A percentile compares a stretch with the other conserved stretches of the same genome.
These are phyloP conservation scores for Chrysotoxum bicinctum DNA, from an alignment of 2,888 invertebrate species.

Conservation along the genomic window DNA sequence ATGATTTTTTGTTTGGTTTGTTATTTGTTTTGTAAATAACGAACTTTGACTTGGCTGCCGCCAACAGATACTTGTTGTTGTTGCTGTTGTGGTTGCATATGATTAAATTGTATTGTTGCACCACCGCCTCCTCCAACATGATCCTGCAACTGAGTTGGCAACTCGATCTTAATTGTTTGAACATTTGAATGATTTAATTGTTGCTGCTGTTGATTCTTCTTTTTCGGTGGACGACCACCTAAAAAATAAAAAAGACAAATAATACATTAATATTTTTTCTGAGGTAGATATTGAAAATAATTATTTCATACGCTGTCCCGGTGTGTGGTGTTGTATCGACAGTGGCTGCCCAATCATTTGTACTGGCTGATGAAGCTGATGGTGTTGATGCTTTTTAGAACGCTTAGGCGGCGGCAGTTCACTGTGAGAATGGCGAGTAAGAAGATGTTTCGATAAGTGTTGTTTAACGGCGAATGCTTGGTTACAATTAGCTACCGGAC, in stretches of 20 bases:
- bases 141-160: constrained; percentile 77
- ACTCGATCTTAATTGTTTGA: constrained; percentile 79
- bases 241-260: constrained; percentile 33
- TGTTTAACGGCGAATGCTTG: constrained; percentile 82
- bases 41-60: constrained; percentile 79
- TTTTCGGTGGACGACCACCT: constrained; percentile 81
- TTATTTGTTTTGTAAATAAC: constrained; percentile 80
- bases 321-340: constrained; percentile 80
- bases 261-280: constrained; percentile 9
- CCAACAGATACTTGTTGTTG: constrained; percentile 60
- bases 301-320: constrained; percentile 78
- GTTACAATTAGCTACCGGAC: constrained; percentile 81
- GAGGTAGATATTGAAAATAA: neutral
- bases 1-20: constrained; percentile 64
- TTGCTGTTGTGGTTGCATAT: constrained; percentile 67
- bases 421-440: constrained; percentile 81
- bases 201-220: constrained; percentile 76
- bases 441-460: constrained; percentile 81
- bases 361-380: constrained; percentile 76
- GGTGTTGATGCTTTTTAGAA: constrained; percentile 80
- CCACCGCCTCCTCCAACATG: constrained; percentile 75
- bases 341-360: constrained; percentile 81
- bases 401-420: constrained; percentile 81
- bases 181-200: constrained; percentile 74
- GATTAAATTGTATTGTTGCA: constrained; percentile 71